Evolutionary conservation across 2,888 invertebrate genomes (phyloP).

Genomic region (Dasysyrphus albostriatus): DNA sequence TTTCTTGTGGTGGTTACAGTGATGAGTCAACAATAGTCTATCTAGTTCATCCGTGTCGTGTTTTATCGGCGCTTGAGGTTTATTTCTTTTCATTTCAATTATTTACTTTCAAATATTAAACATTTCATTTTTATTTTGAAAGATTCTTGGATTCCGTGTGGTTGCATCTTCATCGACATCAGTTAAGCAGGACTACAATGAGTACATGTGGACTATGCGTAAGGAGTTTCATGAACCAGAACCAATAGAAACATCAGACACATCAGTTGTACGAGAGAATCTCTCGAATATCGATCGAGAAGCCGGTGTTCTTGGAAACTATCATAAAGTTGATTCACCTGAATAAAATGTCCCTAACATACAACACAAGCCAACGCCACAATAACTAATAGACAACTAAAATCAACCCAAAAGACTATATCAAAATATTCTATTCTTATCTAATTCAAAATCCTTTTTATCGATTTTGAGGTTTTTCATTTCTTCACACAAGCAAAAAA

Average conservation of each 20-base stretch:
- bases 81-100: constrained; percentile 51
- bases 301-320: constrained; percentile 82
- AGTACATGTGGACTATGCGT: constrained; percentile 97
- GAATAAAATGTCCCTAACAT: constrained; percentile 79
- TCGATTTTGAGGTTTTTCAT: constrained; percentile 54
- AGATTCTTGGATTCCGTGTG: constrained; percentile 94
- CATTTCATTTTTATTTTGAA: constrained; percentile 78
- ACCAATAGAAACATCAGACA: constrained; percentile 84
- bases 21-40: constrained; percentile 94
- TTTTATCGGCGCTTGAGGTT: constrained; percentile 92
- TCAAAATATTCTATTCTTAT: constrained; percentile 44
- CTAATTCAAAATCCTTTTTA: constrained; percentile 45
- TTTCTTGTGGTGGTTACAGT: constrained; percentile 92
- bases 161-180: constrained; percentile 94
- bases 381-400: constrained; percentile 56
- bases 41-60: constrained; percentile 94
- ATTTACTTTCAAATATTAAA: background rate
- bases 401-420: constrained; percentile 67
- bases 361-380: constrained; percentile 33
- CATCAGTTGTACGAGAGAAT: constrained; percentile 87
- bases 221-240: constrained; percentile 92
- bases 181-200: constrained; percentile 94
- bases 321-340: constrained; percentile 83
- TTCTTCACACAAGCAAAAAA: constrained; percentile 33
- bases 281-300: constrained; percentile 87